phyloP scores from a whole-genome alignment of 2,888 invertebrate species.

The Prostheceraeus crozeri region DNA sequence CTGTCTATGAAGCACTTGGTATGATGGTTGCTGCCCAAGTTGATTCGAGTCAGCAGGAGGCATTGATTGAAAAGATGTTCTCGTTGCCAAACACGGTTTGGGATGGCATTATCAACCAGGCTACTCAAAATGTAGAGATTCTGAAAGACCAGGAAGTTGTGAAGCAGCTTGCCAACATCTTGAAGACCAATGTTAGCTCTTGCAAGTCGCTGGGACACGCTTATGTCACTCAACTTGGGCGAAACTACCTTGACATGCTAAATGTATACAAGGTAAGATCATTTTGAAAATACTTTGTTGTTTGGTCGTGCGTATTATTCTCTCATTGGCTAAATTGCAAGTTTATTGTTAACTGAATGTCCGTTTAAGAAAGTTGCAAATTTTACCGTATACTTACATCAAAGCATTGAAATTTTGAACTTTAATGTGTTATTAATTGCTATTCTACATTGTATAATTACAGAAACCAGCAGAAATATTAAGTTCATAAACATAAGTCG shows the following conservation, averaged over 20 bases:
- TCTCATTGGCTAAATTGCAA: no score
- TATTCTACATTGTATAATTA: no score
- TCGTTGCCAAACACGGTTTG: conserved; percentile 79
- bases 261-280: conserved; percentile 95
- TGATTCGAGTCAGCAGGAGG: conserved; percentile 80
- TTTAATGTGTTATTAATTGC: no score
- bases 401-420: no score
- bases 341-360: no score
- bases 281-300: no score
- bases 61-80: conserved; percentile 94
- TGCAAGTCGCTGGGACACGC: conserved; percentile 94
- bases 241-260: conserved; percentile 96
- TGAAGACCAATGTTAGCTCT: conserved; percentile 97
- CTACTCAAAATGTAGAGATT: conserved; percentile 87
- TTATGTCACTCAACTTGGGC: conserved; percentile 81
- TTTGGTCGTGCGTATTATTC: no score
- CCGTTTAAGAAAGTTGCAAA: no score
- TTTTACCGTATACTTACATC: no score
- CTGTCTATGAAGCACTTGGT: conserved; percentile 97
- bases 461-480: no score
- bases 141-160: conserved; percentile 91
- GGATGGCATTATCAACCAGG: conserved; percentile 95
- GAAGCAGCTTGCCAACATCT: conserved; percentile 88
- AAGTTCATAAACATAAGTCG: no score
- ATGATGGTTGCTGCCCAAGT: conserved; percentile 95